Percentiles rank a stretch among this genome's conserved stretches.
Evolutionary conservation across 2,113 vertebrate genomes (phyloP).

Genomic region (Silurus glanis): DNA sequence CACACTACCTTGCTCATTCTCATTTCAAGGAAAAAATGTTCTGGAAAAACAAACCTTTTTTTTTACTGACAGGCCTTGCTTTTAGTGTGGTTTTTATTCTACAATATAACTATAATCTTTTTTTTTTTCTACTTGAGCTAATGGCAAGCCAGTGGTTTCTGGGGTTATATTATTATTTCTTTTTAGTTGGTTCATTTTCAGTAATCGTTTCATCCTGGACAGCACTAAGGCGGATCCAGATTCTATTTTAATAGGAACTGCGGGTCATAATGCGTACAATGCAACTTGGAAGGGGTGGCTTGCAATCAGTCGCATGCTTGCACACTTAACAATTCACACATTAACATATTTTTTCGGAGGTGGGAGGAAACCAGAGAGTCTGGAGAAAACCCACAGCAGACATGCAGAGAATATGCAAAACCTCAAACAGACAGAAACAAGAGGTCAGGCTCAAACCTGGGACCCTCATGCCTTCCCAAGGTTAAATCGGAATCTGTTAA

Average conservation of each 20-base stretch:
- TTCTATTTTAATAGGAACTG: neutral
- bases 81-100: neutral
- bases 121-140: neutral
- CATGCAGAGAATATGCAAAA: neutral
- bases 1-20: neutral
- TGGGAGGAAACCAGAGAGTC: neutral
- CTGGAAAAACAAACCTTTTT: neutral
- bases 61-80: neutral
- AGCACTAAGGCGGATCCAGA: neutral
- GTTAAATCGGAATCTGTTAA: conserved; percentile 37
- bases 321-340: neutral
- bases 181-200: neutral
- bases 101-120: neutral
- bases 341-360: neutral
- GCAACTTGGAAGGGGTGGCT: neutral
- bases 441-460: neutral
- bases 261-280: neutral
- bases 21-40: neutral
- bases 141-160: neutral
- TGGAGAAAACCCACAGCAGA: neutral
- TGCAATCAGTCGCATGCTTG: neutral
- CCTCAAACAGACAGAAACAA: neutral
- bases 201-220: neutral
- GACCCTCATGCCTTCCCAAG: neutral
- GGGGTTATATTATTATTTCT: neutral